Evolutionary conservation across 2,888 invertebrate species (phyloP).

Genomic region (Chromoteleia sp.): DNA sequence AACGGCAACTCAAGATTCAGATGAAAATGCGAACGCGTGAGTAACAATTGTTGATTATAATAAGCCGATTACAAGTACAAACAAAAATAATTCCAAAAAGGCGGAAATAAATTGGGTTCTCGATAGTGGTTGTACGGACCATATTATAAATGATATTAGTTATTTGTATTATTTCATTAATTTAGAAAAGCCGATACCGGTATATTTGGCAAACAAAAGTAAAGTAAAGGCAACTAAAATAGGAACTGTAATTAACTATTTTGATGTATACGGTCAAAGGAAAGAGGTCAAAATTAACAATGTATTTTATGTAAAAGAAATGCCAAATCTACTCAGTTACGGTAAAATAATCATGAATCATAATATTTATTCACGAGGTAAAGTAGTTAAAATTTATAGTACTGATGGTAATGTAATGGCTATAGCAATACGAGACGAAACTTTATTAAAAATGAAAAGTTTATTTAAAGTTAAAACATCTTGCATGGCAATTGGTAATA

Average conservation of each 20-base stretch:
- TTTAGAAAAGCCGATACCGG: slow-evolving; percentile 41
- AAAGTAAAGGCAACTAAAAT: slow-evolving; percentile 47
- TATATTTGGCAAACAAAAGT: slow-evolving; percentile 40
- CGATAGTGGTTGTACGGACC: slow-evolving; percentile 59
- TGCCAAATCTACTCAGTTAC: slow-evolving; percentile 51
- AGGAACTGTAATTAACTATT: slow-evolving; percentile 25
- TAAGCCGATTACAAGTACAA: too few species aligned
- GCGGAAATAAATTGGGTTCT: slow-evolving; percentile 53
- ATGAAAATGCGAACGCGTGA: too few species aligned
- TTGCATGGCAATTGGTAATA: slow-evolving; percentile 13
- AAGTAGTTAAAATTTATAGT: slow-evolving; percentile 39
- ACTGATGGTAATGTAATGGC: slow-evolving; percentile 48
- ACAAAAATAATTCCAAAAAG: too few species aligned
- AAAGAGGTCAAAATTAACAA: slow-evolving; percentile 16
- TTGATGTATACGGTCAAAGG: slow-evolving; percentile 11
- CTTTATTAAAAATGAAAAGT: slow-evolving; percentile 45
- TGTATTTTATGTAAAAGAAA: slow-evolving; percentile 48
- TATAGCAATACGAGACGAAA: slow-evolving; percentile 56
- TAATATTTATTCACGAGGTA: slow-evolving; percentile 36
- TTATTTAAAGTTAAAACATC: slow-evolving; percentile 37
- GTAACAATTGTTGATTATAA: too few species aligned
- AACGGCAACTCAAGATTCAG: too few species aligned
- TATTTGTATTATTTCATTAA: slow-evolving; percentile 20
- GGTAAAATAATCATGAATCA: slow-evolving; percentile 27
- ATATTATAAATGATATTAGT: slow-evolving; percentile 44